Percentiles rank a stretch among this genome's conserved stretches.
phyloP scores from a whole-genome alignment of 1,140 invertebrate genomes.

The Pseudachorutes palmiensis region DNA sequence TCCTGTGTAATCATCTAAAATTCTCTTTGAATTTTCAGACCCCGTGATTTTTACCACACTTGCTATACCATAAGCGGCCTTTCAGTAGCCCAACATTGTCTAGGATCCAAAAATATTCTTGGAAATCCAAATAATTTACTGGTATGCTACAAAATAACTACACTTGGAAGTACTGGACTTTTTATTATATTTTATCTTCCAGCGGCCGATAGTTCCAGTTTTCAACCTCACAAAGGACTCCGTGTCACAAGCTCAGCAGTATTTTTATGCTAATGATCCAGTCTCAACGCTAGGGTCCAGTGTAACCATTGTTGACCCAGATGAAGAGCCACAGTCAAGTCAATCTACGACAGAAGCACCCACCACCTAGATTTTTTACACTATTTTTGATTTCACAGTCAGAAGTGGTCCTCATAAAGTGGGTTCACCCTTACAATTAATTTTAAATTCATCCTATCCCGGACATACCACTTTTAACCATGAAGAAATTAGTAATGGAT shows the following conservation, averaged over 20 bases:
- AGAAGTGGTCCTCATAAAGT: too few relatives aligned
- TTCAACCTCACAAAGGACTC: slow-evolving; percentile 56
- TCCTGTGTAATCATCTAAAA: background rate
- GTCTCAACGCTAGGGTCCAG: background rate
- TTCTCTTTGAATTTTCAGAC: slow-evolving; percentile 47
- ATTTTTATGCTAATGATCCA: slow-evolving; percentile 1
- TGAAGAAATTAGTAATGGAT: too few relatives aligned
- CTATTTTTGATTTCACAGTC: too few relatives aligned
- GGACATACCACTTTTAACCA: too few relatives aligned
- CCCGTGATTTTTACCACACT: slow-evolving; percentile 88
- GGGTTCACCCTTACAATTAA: too few relatives aligned
- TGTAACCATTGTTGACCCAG: background rate
- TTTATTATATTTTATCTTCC: slow-evolving; percentile 21
- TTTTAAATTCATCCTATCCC: too few relatives aligned
- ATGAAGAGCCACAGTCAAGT: background rate
- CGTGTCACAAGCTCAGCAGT: slow-evolving; percentile 25
- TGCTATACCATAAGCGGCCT: slow-evolving; percentile 94
- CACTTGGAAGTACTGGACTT: background rate
- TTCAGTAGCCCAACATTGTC: slow-evolving; percentile 76
- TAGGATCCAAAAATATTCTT: slow-evolving; percentile 47
- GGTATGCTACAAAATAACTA: slow-evolving; percentile 42
- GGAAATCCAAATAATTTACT: slow-evolving; percentile 55
- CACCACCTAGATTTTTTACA: too few relatives aligned
- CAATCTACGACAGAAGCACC: too few relatives aligned
- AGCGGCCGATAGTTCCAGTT: slow-evolving; percentile 54